Conservation (phyloP, 2,797 vertebrate genomes). For the Urocyon cinereoargenteus region DNA sequence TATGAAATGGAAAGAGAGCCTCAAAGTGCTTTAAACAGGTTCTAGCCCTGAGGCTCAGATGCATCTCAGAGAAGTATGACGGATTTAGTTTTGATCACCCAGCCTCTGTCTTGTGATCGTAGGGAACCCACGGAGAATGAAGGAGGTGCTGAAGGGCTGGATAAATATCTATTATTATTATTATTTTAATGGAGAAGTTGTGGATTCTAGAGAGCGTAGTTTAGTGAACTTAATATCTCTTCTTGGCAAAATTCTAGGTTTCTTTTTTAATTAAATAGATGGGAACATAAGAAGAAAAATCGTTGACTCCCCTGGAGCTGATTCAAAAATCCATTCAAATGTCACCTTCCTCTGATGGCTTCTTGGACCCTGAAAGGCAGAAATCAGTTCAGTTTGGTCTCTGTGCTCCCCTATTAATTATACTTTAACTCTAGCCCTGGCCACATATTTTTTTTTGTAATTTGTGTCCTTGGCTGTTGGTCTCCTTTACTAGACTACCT, state of each 20-base stretch:
- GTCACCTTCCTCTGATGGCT: neutral
- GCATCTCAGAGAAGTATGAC: neutral
- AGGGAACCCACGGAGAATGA: neutral
- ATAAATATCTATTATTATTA: neutral
- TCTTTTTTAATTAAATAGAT: neutral
- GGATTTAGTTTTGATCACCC: neutral
- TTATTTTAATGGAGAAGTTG: neutral
- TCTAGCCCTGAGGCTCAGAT: neutral
- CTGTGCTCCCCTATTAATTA: neutral
- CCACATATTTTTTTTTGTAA: neutral
- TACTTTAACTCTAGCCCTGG: neutral
- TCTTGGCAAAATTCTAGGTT: slow-evolving; percentile 8
- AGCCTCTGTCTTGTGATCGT: neutral
- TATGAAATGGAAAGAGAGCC: neutral
- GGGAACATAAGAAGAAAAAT: slow-evolving; percentile 22
- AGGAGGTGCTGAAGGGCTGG: neutral
- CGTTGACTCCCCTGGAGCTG: neutral
- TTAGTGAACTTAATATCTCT: neutral
- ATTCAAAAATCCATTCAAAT: neutral
- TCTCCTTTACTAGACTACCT: neutral
- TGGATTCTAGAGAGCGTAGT: neutral
- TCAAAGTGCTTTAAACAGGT: neutral
- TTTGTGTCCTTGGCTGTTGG: neutral
- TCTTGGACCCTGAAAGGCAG: neutral
- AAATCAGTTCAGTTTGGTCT: neutral